Conservation (phyloP, 1,140 invertebrate species). For the Eupeodes corollae region DNA sequence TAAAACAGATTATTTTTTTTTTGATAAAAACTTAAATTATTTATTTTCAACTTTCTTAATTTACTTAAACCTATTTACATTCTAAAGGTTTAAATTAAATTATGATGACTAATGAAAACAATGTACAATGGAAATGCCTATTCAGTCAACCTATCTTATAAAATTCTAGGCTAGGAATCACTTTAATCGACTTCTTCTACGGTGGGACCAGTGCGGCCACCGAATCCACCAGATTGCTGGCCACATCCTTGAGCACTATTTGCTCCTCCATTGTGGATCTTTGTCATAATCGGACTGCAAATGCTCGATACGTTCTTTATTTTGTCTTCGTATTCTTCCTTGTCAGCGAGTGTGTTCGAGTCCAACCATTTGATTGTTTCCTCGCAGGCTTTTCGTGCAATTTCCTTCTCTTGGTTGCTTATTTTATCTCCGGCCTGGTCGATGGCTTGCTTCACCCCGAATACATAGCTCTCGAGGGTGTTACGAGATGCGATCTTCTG, state of each 20-base stretch:
- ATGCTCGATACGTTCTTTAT: conserved; percentile 42
- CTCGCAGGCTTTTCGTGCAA: conserved; percentile 42
- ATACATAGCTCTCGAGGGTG: conserved; percentile 58
- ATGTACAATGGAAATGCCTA: no score
- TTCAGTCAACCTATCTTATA: no score
- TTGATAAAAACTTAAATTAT: no score
- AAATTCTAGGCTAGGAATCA: conserved; percentile 1
- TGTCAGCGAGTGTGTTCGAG: conserved; percentile 48
- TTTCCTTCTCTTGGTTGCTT: conserved; percentile 49
- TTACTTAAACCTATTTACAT: no score
- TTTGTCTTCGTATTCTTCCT: conserved; percentile 52
- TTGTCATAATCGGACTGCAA: conserved; percentile 46
- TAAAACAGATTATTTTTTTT: no score
- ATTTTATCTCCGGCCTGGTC: conserved; percentile 43
- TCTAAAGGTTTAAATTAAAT: no score
- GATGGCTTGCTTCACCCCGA: conserved; percentile 51
- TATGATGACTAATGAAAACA: no score
- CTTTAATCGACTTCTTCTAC: conserved; percentile 62
- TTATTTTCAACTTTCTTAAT: no score
- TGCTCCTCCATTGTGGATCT: conserved; percentile 41
- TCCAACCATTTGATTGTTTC: conserved; percentile 53
- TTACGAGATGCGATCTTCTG: conserved; percentile 49
- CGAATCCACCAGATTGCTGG: conserved; percentile 40
- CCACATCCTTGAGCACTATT: conserved; percentile 29
- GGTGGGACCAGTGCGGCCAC: conserved; percentile 43